Evolutionary conservation across 2,888 invertebrate genomes (phyloP).

Genomic region (Netelia inedita): DNA sequence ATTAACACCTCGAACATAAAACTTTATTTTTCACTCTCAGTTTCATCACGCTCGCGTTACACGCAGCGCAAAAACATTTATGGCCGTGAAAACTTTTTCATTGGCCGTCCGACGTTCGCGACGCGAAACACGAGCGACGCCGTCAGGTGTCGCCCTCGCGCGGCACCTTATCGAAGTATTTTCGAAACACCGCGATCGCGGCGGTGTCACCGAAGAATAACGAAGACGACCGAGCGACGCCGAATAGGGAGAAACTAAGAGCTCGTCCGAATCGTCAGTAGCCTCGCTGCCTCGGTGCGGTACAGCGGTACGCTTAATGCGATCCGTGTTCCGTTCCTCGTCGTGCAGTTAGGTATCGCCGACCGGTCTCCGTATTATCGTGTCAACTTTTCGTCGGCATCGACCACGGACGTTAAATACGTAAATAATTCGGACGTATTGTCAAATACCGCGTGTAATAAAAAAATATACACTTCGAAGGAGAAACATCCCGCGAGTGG

Average conservation of each 20-base stretch:
- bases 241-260: conserved; percentile 5
- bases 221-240: conserved; percentile 20
- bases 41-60: background rate
- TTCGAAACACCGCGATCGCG: background rate
- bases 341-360: conserved; percentile 21
- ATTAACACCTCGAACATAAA: background rate
- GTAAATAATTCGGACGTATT: background rate
- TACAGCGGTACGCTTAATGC: conserved; percentile 54
- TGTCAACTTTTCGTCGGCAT: background rate
- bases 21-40: background rate
- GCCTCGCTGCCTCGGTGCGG: conserved; percentile 69
- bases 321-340: conserved; percentile 56
- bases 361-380: conserved; percentile 44
- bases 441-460: background rate
- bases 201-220: conserved; percentile 3
- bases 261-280: conserved; percentile 44
- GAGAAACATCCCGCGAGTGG: background rate
- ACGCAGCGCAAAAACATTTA: background rate
- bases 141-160: conserved; percentile 15
- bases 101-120: conserved; percentile 4
- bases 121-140: background rate
- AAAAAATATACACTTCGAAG: background rate
- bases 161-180: background rate
- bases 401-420: background rate
- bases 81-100: conserved; percentile 1